These are phyloP conservation scores for Diachasmimorpha longicaudata DNA, from an alignment of 1,140 invertebrate genomes.

Conservation along the genomic window DNA sequence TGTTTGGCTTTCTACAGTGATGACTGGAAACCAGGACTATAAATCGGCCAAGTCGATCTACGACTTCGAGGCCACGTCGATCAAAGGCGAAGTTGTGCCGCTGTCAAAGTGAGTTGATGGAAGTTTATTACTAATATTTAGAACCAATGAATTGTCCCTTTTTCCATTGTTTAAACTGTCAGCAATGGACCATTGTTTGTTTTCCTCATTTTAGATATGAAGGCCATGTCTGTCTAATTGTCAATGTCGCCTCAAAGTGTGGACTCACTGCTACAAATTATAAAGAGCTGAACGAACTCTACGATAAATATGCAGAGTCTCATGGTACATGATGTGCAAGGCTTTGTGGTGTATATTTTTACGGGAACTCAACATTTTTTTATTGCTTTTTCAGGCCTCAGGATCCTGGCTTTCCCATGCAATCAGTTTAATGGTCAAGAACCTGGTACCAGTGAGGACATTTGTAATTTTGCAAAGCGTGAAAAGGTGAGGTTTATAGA, in stretches of 20 bases:
- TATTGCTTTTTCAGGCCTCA: conserved; percentile 60
- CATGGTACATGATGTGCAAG: conserved; percentile 53
- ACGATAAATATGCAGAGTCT: conserved; percentile 74
- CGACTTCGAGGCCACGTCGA: conserved; percentile 77
- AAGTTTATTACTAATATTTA: too few species aligned
- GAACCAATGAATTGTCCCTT: too few species aligned
- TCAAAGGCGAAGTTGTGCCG: conserved; percentile 75
- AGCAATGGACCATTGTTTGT: conserved; percentile 6
- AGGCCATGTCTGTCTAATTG: conserved; percentile 77
- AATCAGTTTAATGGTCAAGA: conserved; percentile 91
- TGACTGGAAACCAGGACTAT: conserved; percentile 62
- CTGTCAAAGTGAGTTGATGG: conserved; percentile 67
- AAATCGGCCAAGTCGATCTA: conserved; percentile 77
- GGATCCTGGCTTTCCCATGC: conserved; percentile 92
- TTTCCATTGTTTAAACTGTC: too few species aligned
- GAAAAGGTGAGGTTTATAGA: conserved; percentile 67
- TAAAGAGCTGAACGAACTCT: conserved; percentile 77
- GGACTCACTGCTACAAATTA: conserved; percentile 86
- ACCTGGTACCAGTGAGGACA: conserved; percentile 74
- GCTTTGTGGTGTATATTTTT: too few species aligned
- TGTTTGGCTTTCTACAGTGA: too few species aligned
- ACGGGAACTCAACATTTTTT: neutral
- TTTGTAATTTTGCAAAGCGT: conserved; percentile 75
- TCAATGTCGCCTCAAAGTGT: conserved; percentile 92
- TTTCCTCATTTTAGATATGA: conserved; percentile 64